Percentiles rank a stretch among this genome's conserved stretches.
phyloP scores from a whole-genome alignment of 2,888 invertebrate species.

The Andrena minutula region DNA sequence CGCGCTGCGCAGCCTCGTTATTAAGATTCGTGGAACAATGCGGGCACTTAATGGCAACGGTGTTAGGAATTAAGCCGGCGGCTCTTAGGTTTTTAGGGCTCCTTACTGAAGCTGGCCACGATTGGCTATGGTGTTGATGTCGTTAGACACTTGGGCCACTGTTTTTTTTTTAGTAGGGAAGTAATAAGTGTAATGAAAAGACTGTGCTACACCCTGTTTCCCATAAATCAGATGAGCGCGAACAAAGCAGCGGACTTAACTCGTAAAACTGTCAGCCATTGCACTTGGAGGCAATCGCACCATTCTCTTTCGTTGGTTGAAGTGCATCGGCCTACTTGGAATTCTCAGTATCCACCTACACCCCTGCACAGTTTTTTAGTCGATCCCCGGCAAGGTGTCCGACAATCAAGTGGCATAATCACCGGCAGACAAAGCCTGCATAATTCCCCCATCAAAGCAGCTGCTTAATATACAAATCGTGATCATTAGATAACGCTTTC shows the following conservation, averaged over 20 bases:
- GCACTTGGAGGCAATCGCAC: background rate
- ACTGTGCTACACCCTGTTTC: no score
- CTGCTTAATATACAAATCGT: slow-evolving; percentile 1
- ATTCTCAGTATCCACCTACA: background rate
- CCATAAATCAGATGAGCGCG: no score
- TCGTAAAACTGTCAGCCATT: background rate
- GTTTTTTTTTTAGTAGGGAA: background rate
- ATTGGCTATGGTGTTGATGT: background rate
- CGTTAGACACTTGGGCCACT: background rate
- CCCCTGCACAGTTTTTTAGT: background rate
- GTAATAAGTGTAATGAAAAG: background rate
- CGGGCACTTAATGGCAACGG: background rate
- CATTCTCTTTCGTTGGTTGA: background rate
- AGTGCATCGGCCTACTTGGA: background rate
- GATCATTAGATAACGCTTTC: slow-evolving; percentile 41
- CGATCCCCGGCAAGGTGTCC: background rate
- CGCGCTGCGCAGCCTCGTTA: slow-evolving; percentile 18
- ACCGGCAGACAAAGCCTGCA: background rate
- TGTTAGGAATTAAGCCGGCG: background rate
- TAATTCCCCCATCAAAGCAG: slow-evolving; percentile 1
- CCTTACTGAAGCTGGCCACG: background rate
- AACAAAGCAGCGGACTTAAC: background rate
- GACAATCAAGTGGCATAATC: background rate
- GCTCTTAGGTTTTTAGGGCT: background rate
- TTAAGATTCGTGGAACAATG: slow-evolving; percentile 40